Conservation (phyloP, 2,888 invertebrate genomes). For the Acleris sparsana region DNA sequence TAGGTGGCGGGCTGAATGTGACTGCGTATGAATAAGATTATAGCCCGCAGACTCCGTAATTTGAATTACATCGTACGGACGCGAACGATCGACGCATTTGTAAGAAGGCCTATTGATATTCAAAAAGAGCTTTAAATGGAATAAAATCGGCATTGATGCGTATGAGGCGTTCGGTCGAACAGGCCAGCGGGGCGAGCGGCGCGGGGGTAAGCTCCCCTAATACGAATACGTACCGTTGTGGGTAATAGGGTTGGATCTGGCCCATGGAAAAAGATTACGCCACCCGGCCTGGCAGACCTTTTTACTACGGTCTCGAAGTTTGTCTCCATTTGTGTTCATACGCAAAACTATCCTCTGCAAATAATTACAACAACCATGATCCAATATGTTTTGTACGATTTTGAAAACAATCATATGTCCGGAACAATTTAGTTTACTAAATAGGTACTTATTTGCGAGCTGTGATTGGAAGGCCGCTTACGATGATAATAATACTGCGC, state of each 20-base stretch:
- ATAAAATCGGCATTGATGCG: conserved; percentile 54
- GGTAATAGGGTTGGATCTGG: conserved; percentile 62
- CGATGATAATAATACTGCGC: conserved; percentile 13
- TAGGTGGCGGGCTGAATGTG: conserved; percentile 32
- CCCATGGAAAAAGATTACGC: conserved; percentile 59
- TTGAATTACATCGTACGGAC: conserved; percentile 43
- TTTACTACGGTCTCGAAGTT: conserved; percentile 37
- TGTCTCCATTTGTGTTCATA: conserved; percentile 18
- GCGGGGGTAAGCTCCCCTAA: conserved; percentile 49
- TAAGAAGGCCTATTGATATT: conserved; percentile 53
- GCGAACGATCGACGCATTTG: conserved; percentile 46
- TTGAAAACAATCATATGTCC: not conserved
- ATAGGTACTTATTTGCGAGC: not conserved
- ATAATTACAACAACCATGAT: not conserved
- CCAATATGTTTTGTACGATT: not conserved
- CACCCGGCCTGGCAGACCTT: conserved; percentile 48
- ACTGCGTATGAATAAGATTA: conserved; percentile 41
- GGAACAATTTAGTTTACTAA: not conserved
- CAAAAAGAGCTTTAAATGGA: conserved; percentile 59
- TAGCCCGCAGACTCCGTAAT: conserved; percentile 43
- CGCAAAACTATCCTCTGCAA: not conserved
- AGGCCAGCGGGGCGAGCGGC: conserved; percentile 30
- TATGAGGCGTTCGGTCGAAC: conserved; percentile 39
- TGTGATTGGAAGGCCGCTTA: conserved; percentile 7
- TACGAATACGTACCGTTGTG: conserved; percentile 57